Evolutionary conservation across 2,888 invertebrate genomes (phyloP), one percentile per base, ranked within the genome.

Genomic region (Athalia rosae): DNA sequence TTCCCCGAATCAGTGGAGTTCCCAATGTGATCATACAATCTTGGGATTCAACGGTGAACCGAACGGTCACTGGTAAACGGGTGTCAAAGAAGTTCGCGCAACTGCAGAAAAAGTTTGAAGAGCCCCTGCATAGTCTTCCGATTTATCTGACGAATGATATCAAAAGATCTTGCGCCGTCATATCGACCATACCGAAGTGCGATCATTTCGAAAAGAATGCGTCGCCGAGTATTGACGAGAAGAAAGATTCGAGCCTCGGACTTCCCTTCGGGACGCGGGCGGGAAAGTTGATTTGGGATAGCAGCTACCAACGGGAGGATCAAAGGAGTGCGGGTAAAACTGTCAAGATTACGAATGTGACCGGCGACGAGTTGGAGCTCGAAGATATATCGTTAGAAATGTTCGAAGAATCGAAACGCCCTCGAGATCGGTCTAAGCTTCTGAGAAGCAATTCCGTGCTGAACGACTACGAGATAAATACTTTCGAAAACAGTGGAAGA

Each of bases 171-270:
- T 88, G 88, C 47, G 81, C 85, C 0, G 81, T 88, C 0, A 85
- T 88, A 4, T 87, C 87, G 0, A 87, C 85, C 4, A 84, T 88
- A 76, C 88, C 88, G 0, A 87, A 88, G 74, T 87, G 87, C 77
- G 82, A 85, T 11, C 84, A 82, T 61, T 79, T 74, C 48, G 47
- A 61, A 11, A 50, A 7, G 11, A 48, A 50, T 4, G 50, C 53
- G 2, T 4, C 67, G 50, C 28, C 8, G 43, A 53, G 3, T 41
- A 64, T 48, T 11, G 48, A 9, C 41, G 56, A 9, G 15, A 61
- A 13, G 7, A 61, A 61, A 6, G 61, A 74, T 6, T n/a, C 59
- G 6, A 58, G 71, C 50, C 6, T 62, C 1, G 56, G 50, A 4
- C 28, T 53, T 71, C 28, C 77, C 11, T 73, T 73, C 11, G 62